Evolutionary conservation across 2,797 vertebrate genomes (phyloP).

Genomic region (Petrocephalus sullivani): DNA sequence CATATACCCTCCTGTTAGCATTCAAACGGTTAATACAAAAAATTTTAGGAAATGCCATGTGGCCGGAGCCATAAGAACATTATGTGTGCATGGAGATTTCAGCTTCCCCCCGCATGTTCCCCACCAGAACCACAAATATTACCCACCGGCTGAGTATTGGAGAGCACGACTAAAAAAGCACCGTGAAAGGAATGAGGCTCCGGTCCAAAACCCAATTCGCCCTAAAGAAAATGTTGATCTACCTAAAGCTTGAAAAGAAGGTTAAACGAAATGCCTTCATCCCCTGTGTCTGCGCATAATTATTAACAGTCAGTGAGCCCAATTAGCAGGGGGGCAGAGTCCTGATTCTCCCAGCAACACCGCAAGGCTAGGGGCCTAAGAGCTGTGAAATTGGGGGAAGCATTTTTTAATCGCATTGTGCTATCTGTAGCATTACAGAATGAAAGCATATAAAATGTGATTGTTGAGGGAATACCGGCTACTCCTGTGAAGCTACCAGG

Average conservation of each 20-base stretch:
- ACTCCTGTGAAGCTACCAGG: background rate
- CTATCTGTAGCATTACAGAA: background rate
- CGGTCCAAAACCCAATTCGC: background rate
- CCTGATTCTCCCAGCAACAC: background rate
- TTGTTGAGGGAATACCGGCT: background rate
- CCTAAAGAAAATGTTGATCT: background rate
- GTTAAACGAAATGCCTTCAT: background rate
- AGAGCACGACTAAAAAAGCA: background rate
- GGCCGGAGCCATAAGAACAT: background rate
- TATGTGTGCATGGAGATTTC: background rate
- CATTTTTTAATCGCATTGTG: background rate
- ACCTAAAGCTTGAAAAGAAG: slow-evolving; percentile 7
- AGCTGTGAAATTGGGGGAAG: background rate
- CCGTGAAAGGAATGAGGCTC: background rate
- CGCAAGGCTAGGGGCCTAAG: background rate
- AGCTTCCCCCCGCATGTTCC: background rate
- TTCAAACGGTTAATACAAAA: background rate
- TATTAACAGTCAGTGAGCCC: slow-evolving; percentile 10
- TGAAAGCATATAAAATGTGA: slow-evolving; percentile 11
- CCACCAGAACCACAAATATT: slow-evolving; percentile 9
- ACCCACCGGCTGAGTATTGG: background rate
- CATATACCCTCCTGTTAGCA: background rate
- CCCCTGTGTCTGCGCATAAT: background rate
- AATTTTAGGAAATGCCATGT: background rate
- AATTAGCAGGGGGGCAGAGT: background rate